phyloP scores from a whole-genome alignment of 2,888 invertebrate genomes.

The Plagiodera versicolora region DNA sequence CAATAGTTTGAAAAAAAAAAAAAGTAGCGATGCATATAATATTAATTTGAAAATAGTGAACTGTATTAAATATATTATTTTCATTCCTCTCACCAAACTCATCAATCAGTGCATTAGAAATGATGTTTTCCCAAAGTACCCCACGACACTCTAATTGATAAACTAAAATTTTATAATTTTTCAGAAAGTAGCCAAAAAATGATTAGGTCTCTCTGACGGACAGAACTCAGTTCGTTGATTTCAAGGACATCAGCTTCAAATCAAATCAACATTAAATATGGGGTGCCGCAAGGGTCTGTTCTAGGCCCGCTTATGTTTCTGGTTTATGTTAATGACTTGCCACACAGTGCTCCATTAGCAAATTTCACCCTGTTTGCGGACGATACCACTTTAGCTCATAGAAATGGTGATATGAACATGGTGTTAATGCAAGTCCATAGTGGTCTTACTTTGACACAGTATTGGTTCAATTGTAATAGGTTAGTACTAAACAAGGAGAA shows the following conservation, averaged over 20 bases:
- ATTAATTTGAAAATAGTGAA: neutral
- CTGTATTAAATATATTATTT: neutral
- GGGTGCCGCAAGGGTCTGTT: neutral
- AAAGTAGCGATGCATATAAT: neutral
- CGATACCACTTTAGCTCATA: neutral
- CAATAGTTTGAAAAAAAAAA: neutral
- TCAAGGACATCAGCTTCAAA: neutral
- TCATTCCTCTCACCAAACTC: slow-evolving; percentile 1
- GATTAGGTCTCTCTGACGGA: neutral
- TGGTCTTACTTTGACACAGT: too few relatives aligned
- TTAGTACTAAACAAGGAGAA: too few relatives aligned
- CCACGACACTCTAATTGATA: neutral
- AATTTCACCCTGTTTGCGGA: slow-evolving; percentile 1
- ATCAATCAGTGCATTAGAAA: neutral
- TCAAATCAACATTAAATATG: too few relatives aligned
- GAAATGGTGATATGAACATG: too few relatives aligned
- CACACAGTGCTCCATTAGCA: neutral
- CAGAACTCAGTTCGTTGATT: neutral
- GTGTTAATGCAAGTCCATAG: too few relatives aligned
- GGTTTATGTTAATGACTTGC: neutral
- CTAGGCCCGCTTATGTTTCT: neutral
- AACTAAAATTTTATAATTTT: slow-evolving; percentile 1
- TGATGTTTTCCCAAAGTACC: neutral
- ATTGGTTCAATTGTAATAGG: too few relatives aligned
- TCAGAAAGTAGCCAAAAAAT: neutral